Conservation (phyloP, 2,113 vertebrate species). For the Mirounga angustirostris region DNA sequence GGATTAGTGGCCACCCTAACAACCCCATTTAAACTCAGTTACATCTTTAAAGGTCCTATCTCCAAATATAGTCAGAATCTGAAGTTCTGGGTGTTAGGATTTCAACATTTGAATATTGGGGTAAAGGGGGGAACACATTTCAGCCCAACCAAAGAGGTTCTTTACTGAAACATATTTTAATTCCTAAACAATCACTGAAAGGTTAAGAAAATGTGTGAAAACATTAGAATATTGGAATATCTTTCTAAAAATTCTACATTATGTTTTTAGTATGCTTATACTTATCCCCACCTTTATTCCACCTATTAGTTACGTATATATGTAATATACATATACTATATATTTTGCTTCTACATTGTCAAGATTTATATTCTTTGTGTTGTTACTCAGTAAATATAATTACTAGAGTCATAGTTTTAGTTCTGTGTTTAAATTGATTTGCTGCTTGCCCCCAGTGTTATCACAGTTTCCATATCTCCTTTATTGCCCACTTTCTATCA, state of each 20-base stretch:
- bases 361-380: conserved; percentile 3
- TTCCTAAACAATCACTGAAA: not conserved
- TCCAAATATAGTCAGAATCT: not conserved
- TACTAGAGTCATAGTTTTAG: not conserved
- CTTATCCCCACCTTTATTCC: not conserved
- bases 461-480: not conserved
- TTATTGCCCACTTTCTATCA: not conserved
- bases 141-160: not conserved
- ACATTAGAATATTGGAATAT: not conserved
- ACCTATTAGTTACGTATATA: not conserved
- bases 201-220: not conserved
- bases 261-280: not conserved
- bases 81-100: not conserved
- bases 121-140: not conserved
- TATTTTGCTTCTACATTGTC: not conserved
- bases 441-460: not conserved
- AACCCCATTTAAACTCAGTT: not conserved
- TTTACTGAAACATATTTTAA: not conserved
- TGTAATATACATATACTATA: not conserved
- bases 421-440: not conserved
- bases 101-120: not conserved
- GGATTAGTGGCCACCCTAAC: not conserved
- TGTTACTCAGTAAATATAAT: not conserved
- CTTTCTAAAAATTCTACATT: not conserved
- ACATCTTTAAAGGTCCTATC: not conserved